Evolutionary conservation across 2,888 invertebrate species (phyloP).

Genomic region (Allygus modestus): DNA sequence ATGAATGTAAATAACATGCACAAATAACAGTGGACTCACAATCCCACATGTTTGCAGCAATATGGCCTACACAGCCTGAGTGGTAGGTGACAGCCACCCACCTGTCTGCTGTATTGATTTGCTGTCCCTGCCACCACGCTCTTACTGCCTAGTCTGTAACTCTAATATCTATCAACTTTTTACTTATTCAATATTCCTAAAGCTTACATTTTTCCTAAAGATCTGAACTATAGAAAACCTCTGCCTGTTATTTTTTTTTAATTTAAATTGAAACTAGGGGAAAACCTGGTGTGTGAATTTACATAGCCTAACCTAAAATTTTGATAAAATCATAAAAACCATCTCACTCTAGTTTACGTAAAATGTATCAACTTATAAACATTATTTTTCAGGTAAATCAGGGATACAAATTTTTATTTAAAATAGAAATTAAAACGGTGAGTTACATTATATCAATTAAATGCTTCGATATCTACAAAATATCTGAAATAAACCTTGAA

Average conservation of each 20-base stretch:
- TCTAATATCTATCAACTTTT: not conserved
- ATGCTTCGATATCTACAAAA: no score
- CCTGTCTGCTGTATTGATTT: slow-evolving; percentile 55
- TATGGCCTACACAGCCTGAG: slow-evolving; percentile 40
- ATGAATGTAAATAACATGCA: slow-evolving; percentile 10
- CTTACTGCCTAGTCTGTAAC: not conserved
- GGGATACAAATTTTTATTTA: no score
- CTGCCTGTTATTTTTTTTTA: not conserved
- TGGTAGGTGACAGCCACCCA: slow-evolving; percentile 17
- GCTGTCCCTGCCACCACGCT: not conserved
- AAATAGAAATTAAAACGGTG: no score
- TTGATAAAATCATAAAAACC: not conserved
- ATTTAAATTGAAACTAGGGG: not conserved
- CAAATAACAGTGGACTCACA: slow-evolving; percentile 51
- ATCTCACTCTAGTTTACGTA: not conserved
- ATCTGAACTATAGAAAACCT: not conserved
- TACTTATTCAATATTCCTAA: not conserved
- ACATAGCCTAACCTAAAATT: not conserved
- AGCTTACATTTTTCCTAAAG: not conserved
- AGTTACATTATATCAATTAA: no score
- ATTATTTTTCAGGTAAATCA: no score
- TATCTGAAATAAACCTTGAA: no score
- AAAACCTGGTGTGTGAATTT: not conserved
- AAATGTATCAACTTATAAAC: not conserved
- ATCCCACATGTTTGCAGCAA: slow-evolving; percentile 60